A percentile compares a stretch with the other conserved stretches of the same genome.
Evolutionary conservation across 1,140 invertebrate genomes (phyloP).

Genomic region (Pachypsylla venusta): DNA sequence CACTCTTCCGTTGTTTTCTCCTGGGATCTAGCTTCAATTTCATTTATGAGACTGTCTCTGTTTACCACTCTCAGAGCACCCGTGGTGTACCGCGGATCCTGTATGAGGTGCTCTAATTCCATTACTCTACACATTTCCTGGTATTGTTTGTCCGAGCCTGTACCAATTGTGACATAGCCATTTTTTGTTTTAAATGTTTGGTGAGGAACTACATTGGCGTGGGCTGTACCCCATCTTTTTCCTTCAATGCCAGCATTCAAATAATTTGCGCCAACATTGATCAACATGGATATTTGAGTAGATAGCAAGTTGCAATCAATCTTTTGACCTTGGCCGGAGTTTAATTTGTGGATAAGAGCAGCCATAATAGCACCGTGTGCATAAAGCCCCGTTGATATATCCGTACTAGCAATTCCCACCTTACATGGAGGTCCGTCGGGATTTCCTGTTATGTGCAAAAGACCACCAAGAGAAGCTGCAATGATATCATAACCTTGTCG

Average conservation of each 20-base stretch:
- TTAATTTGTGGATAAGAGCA: conserved; percentile 59
- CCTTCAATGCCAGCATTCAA: conserved; percentile 70
- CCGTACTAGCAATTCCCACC: conserved; percentile 83
- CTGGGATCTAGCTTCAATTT: conserved; percentile 45
- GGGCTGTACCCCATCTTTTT: conserved; percentile 69
- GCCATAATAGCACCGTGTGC: conserved; percentile 92
- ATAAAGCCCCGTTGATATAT: conserved; percentile 83
- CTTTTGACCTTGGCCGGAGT: conserved; percentile 72
- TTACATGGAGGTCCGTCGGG: conserved; percentile 73
- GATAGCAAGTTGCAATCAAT: conserved; percentile 89
- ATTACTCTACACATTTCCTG: conserved; percentile 48
- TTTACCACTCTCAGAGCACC: conserved; percentile 64
- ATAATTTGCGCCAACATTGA: conserved; percentile 82
- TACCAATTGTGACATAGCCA: conserved; percentile 69
- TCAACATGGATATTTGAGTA: conserved; percentile 75
- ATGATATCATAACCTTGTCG: conserved; percentile 92
- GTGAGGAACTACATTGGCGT: conserved; percentile 90
- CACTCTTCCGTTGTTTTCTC: conserved; percentile 60
- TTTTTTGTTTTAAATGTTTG: conserved; percentile 69
- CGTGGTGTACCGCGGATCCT: conserved; percentile 47
- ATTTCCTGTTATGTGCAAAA: conserved; percentile 78
- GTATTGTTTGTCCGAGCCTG: conserved; percentile 68
- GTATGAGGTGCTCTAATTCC: conserved; percentile 40
- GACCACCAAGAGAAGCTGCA: conserved; percentile 77
- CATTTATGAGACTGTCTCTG: conserved; percentile 46